A percentile compares a stretch with the other conserved stretches of the same genome.
These are phyloP conservation scores for Cheumatopsyche charites DNA, from an alignment of 1,140 invertebrate genomes.

Conservation along the genomic window DNA sequence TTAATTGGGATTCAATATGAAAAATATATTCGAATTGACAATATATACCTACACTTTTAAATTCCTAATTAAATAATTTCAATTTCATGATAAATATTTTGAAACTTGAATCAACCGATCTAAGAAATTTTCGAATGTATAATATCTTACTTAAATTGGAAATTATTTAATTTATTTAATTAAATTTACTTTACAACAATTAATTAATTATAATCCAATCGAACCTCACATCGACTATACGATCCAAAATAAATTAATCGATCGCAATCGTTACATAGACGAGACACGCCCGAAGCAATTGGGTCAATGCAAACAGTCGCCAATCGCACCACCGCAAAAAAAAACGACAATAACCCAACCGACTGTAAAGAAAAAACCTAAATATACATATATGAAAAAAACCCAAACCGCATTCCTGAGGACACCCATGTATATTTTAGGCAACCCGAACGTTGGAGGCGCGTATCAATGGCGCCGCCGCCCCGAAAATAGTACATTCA, in stretches of 20 bases:
- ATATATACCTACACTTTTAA: background rate
- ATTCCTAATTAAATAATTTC: background rate
- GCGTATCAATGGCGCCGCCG: constrained; percentile 8
- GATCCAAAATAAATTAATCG: too few relatives aligned
- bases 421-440: background rate
- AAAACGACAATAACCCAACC: background rate
- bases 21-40: background rate
- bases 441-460: background rate
- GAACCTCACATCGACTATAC: too few relatives aligned
- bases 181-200: background rate
- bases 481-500: background rate
- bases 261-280: too few relatives aligned
- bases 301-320: background rate
- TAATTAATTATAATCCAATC: background rate
- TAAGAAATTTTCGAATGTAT: background rate
- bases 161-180: background rate
- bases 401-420: background rate
- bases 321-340: background rate
- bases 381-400: constrained; percentile 1
- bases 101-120: background rate
- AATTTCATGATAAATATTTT: background rate
- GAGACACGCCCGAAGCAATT: background rate
- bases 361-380: background rate
- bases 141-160: background rate
- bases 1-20: background rate